Evolutionary conservation across 2,797 vertebrate genomes (phyloP).

Genomic region (Pipistrellus pipistrellus): DNA sequence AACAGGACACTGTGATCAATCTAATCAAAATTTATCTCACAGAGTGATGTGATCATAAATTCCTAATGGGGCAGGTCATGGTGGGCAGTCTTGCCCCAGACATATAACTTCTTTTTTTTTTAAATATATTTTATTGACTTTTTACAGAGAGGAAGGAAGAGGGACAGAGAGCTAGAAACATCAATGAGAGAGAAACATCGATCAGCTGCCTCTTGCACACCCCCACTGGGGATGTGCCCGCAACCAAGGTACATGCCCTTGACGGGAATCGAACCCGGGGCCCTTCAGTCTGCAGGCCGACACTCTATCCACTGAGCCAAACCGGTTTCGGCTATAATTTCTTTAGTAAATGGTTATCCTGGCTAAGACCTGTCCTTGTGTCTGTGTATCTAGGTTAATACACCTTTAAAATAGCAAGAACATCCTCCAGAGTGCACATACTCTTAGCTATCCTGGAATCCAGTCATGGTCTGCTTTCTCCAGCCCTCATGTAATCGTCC

Average conservation of each 20-base stretch:
- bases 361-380: neutral
- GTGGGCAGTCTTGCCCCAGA: neutral
- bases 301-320: too few species aligned
- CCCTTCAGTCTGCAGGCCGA: too few species aligned
- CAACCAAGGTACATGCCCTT: too few species aligned
- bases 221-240: too few species aligned
- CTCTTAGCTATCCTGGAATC: neutral
- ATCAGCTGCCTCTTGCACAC: too few species aligned
- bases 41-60: neutral
- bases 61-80: neutral
- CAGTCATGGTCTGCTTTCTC: neutral
- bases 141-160: too few species aligned
- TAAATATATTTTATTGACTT: too few species aligned
- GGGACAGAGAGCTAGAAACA: too few species aligned
- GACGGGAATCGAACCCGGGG: too few species aligned
- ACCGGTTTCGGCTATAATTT: neutral
- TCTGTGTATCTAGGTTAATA: neutral
- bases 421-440: neutral
- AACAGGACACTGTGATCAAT: too few species aligned
- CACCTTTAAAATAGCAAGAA: neutral
- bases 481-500: neutral
- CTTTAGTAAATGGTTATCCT: neutral
- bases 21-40: neutral
- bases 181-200: too few species aligned
- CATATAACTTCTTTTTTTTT: neutral